A percentile compares a stretch with the other conserved stretches of the same genome.
phyloP scores from a whole-genome alignment of 2,888 invertebrate species.

The Campoplex nolae region DNA sequence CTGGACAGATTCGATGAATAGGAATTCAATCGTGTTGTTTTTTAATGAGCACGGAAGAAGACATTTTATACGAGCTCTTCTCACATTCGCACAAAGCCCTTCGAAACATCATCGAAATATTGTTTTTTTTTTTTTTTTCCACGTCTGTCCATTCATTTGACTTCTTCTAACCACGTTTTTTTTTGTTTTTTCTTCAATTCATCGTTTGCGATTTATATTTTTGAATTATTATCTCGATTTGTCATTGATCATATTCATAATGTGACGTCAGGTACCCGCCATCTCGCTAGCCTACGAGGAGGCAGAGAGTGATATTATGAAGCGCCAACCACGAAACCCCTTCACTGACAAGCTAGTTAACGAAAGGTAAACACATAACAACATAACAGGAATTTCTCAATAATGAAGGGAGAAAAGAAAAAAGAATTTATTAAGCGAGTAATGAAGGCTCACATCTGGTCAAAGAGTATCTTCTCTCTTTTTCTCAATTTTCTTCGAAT shows the following conservation, averaged over 20 bases:
- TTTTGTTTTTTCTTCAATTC: conserved; percentile 30
- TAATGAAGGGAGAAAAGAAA: conserved; percentile 20
- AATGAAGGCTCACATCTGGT: conserved; percentile 64
- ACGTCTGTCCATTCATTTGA: conserved; percentile 18
- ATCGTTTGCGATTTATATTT: conserved; percentile 33
- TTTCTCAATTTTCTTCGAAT: conserved; percentile 12
- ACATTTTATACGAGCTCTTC: conserved; percentile 11
- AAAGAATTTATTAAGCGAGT: conserved; percentile 33
- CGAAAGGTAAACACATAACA: conserved; percentile 86
- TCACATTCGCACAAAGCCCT: conserved; percentile 2
- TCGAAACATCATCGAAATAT: conserved; percentile 21
- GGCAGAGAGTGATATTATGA: conserved; percentile 95
- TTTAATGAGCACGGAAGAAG: neutral
- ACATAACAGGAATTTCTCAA: conserved; percentile 66
- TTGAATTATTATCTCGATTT: conserved; percentile 49
- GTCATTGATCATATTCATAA: conserved; percentile 83
- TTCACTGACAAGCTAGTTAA: conserved; percentile 94
- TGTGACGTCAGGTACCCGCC: conserved; percentile 88
- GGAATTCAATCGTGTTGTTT: neutral
- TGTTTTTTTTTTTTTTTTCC: conserved; percentile 10
- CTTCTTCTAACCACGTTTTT: conserved; percentile 14
- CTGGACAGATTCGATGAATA: neutral
- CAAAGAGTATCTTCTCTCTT: conserved; percentile 59
- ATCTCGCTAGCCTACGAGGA: conserved; percentile 95
- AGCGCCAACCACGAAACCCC: conserved; percentile 93